phyloP scores from a whole-genome alignment of 2,888 invertebrate species.

The Pseudococcus jackbeardsleyi region DNA sequence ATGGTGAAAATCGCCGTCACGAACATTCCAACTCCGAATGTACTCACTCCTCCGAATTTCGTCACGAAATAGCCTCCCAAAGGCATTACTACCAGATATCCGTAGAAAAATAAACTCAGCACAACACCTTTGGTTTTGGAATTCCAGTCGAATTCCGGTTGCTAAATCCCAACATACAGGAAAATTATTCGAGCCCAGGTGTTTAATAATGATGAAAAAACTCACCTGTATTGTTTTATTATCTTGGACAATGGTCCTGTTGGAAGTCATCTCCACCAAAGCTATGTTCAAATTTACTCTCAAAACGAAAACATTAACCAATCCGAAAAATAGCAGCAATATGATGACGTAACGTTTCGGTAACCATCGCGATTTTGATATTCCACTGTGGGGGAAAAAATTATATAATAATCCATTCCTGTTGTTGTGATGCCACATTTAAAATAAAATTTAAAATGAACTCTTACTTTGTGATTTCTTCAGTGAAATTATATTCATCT shows the following conservation, averaged over 20 bases:
- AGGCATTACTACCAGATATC: neutral
- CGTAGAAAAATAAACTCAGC: conserved; percentile 46
- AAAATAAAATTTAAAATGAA: neutral
- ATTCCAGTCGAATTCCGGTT: conserved; percentile 35
- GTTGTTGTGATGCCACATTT: neutral
- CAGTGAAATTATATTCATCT: neutral
- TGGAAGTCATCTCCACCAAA: conserved; percentile 18
- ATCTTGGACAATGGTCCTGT: neutral
- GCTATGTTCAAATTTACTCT: conserved; percentile 22
- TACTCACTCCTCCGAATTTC: neutral
- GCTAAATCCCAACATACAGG: neutral
- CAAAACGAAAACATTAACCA: neutral
- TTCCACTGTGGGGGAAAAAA: neutral
- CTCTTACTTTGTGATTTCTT: neutral
- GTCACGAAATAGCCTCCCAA: neutral
- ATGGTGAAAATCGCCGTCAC: conserved; percentile 14
- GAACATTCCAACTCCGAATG: neutral
- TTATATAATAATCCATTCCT: neutral
- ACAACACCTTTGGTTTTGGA: conserved; percentile 23
- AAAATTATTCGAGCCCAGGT: neutral
- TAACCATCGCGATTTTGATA: neutral
- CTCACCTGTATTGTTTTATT: neutral
- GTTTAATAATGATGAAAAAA: neutral
- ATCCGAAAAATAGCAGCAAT: neutral
- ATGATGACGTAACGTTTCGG: conserved; percentile 28